Conservation (phyloP, 2,888 invertebrate genomes). For the Leptopilina syphax region DNA sequence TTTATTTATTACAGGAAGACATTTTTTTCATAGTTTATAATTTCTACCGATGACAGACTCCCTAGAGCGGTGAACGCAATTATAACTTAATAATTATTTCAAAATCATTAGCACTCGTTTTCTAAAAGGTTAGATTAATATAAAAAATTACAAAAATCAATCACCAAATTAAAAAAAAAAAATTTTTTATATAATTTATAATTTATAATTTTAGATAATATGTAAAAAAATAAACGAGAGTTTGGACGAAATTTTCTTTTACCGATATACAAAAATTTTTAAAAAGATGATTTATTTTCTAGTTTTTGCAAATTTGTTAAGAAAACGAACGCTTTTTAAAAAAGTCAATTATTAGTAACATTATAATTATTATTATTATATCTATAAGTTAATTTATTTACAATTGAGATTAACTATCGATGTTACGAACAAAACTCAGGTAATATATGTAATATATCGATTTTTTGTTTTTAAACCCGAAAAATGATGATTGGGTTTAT, state of each 20-base stretch:
- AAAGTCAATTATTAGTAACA: conserved; percentile 4
- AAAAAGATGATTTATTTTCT: too few species aligned
- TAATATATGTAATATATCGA: conserved; percentile 22
- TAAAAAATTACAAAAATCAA: too few species aligned
- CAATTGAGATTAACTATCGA: conserved; percentile 32
- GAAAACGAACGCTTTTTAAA: conserved; percentile 16
- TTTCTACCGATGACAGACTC: conserved; percentile 19
- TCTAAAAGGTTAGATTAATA: background rate
- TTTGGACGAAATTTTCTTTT: too few species aligned
- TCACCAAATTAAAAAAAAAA: too few species aligned
- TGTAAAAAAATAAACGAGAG: too few species aligned
- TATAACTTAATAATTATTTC: background rate
- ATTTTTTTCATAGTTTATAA: background rate
- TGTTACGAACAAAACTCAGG: conserved; percentile 28
- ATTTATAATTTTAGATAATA: too few species aligned
- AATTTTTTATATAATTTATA: too few species aligned
- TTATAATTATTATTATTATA: conserved; percentile 27
- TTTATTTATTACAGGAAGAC: conserved; percentile 1
- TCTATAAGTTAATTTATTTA: conserved; percentile 36
- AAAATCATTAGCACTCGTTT: conserved; percentile 11
- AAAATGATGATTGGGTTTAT: background rate
- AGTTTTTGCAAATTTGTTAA: background rate
- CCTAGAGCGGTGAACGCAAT: conserved; percentile 14
- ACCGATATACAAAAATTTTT: too few species aligned
- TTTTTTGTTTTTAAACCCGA: background rate